These are phyloP conservation scores for Frankliniella intonsa DNA, from an alignment of 2,888 invertebrate genomes.

Conservation along the genomic window DNA sequence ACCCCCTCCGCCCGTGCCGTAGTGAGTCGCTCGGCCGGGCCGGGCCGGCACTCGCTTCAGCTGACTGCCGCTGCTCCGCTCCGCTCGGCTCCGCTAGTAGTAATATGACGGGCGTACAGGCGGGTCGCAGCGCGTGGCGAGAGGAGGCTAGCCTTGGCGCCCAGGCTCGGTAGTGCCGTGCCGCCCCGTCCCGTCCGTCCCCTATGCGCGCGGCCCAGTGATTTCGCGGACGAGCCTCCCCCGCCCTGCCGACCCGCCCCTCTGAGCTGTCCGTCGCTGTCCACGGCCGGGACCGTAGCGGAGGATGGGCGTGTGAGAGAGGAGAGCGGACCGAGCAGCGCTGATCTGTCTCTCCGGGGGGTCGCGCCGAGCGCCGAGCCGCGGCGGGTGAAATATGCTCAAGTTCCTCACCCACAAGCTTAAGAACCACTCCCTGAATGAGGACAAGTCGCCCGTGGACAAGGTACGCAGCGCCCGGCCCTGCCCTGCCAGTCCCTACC, in stretches of 20 bases:
- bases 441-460: slow-evolving; percentile 49
- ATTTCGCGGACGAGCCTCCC: background rate
- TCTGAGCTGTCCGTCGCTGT: too few species aligned
- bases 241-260: too few species aligned
- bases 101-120: background rate
- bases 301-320: slow-evolving; percentile 25
- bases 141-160: background rate
- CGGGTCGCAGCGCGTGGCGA: background rate
- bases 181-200: background rate
- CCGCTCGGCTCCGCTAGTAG: background rate
- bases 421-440: slow-evolving; percentile 79
- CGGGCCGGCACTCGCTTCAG: slow-evolving; percentile 1
- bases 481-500: too few species aligned
- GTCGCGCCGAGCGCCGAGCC: slow-evolving; percentile 55
- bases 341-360: slow-evolving; percentile 59
- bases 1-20: background rate
- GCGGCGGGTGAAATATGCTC: slow-evolving; percentile 64
- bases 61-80: slow-evolving; percentile 4
- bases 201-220: background rate
- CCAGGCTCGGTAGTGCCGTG: background rate
- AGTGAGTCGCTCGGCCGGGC: background rate
- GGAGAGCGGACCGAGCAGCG: background rate
- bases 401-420: slow-evolving; percentile 81
- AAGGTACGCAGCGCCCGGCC: background rate
- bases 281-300: too few species aligned